A percentile compares a stretch with the other conserved stretches of the same genome.
phyloP scores from a whole-genome alignment of 2,888 invertebrate species.

The Scotopteryx bipunctaria region DNA sequence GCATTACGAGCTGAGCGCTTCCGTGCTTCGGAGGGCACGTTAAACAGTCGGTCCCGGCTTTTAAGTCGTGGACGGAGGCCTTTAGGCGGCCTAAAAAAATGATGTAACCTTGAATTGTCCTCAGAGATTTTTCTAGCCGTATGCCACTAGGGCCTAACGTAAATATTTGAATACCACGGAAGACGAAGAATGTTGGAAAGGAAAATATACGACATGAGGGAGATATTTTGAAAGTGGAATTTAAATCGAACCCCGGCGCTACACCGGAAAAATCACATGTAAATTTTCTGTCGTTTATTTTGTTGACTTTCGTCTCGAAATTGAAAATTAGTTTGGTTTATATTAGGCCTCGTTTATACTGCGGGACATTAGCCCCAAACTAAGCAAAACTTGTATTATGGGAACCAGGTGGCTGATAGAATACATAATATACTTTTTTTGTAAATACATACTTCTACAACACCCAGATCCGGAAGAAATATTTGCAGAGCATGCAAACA shows the following conservation, averaged over 20 bases:
- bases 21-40: too few species aligned
- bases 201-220: constrained; percentile 48
- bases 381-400: too few species aligned
- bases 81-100: too few species aligned
- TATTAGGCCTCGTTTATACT: neutral
- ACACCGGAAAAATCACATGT: constrained; percentile 20
- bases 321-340: constrained; percentile 3
- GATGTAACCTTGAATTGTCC: neutral
- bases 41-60: too few species aligned
- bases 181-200: constrained; percentile 49
- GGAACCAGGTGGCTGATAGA: too few species aligned
- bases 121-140: constrained; percentile 35
- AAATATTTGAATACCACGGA: constrained; percentile 63
- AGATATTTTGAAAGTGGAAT: constrained; percentile 49
- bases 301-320: constrained; percentile 3
- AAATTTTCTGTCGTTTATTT: constrained; percentile 18
- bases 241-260: constrained; percentile 40
- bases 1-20: too few species aligned
- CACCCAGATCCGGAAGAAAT: too few species aligned
- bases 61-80: too few species aligned
- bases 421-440: too few species aligned
- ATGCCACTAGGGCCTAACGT: constrained; percentile 44
- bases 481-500: too few species aligned
- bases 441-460: too few species aligned
- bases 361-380: too few species aligned